phyloP scores from a whole-genome alignment of 2,113 vertebrate species.

The Istiophorus platypterus region DNA sequence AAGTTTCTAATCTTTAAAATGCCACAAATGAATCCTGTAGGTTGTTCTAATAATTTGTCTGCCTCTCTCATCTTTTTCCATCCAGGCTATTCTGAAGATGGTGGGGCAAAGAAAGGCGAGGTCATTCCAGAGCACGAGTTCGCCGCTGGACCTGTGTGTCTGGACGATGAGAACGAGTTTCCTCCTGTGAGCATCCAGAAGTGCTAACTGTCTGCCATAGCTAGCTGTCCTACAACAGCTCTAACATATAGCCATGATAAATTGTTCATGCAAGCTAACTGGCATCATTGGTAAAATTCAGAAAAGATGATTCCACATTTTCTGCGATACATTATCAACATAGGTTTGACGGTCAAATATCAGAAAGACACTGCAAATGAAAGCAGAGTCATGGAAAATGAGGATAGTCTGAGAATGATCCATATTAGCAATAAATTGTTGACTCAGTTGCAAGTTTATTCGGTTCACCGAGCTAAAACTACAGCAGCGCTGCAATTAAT shows the following conservation, averaged over 20 bases:
- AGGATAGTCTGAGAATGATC: neutral
- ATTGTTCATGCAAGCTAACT: neutral
- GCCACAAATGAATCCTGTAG: neutral
- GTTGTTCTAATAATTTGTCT: neutral
- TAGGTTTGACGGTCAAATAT: neutral
- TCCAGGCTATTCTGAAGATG: slow-evolving; percentile 94
- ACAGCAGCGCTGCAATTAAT: neutral
- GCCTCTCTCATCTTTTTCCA: neutral
- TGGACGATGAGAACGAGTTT: slow-evolving; percentile 96
- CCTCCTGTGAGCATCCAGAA: slow-evolving; percentile 96
- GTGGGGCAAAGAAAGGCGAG: slow-evolving; percentile 92
- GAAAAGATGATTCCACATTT: neutral
- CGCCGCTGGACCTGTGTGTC: slow-evolving; percentile 92
- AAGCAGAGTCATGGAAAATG: neutral
- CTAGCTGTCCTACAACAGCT: neutral
- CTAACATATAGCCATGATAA: neutral
- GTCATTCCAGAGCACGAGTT: slow-evolving; percentile 97
- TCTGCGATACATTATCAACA: too few species aligned
- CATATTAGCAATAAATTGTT: neutral
- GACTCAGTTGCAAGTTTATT: neutral
- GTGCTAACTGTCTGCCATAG: slow-evolving; percentile 77
- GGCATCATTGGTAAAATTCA: neutral
- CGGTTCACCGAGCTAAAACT: too few species aligned
- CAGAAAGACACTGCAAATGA: too few species aligned
- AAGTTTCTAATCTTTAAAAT: neutral